Evolutionary conservation across 1,140 invertebrate species (phyloP), one percentile per base, ranked within the genome.

Genomic region (Nasonia giraulti): DNA sequence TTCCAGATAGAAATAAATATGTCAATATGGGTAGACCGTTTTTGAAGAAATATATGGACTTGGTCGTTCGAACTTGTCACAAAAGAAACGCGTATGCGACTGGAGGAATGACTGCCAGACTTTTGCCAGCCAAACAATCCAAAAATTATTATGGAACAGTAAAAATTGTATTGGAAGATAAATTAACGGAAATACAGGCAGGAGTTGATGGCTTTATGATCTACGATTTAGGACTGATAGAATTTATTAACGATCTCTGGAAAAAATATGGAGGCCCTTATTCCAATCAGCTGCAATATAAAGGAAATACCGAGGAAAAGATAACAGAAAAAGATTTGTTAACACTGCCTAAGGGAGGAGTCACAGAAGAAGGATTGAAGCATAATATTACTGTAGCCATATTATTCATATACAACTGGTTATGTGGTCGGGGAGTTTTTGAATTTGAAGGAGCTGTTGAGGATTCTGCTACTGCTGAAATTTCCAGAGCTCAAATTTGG

Each of bases 401-500:
- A 83, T 89, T 95, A 4, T 96, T 96, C 87, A 94, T 96, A 50
- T 95, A 95, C 85, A 92, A 95, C 81, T 96, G 96, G 96, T 88
- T 96, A 62, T 93, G 94, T 33, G 96, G 95, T 7, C 92, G 93
- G 47, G 96, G 96, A 6, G 95, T 96, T 89, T 96, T 96, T 89
- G 93, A 94, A 85, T 94, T 95, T 83, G 94, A 94, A 69, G 95
- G 95, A 20, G 92, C 94, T 47, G 94, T 96, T 73, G 96, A 96
- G 89, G 96, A 96, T 90, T 96, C 96, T 0, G 96, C 96, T 7
- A 96, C 96, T 0, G 96, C 96, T 5, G 96, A 96, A 90, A 96
- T 96, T 87, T 96, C 95, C 5, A 93, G 96, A 73, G 94, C 94
- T 17, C 95, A 96, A 91, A 93, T 96, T 55, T 96, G 96, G 96